Evolutionary conservation across 2,888 invertebrate genomes (phyloP).

Genomic region (Ypsolopha scabrella): DNA sequence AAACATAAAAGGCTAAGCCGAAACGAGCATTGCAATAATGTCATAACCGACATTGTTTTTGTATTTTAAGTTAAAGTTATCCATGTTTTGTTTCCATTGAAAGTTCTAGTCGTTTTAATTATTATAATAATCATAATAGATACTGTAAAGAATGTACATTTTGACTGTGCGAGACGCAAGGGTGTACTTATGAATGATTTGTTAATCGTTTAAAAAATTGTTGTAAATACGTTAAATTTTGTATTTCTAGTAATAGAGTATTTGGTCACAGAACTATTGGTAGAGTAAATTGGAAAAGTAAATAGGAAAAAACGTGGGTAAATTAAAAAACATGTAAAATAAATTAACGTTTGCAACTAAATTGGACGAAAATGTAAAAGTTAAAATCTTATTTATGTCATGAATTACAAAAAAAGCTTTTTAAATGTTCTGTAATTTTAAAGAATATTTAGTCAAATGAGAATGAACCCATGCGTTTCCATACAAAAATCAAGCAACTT

Average conservation of each 20-base stretch:
- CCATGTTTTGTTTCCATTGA: conserved; percentile 41
- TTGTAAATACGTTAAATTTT: conserved; percentile 72
- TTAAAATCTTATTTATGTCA: background rate
- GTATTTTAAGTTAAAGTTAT: conserved; percentile 20
- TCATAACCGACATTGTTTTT: background rate
- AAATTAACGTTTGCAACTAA: background rate
- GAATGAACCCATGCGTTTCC: conserved; percentile 53
- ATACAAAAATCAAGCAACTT: conserved; percentile 63
- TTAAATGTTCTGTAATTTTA: background rate
- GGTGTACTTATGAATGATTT: conserved; percentile 65
- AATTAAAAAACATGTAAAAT: conserved; percentile 1
- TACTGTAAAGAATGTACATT: conserved; percentile 57
- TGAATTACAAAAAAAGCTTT: background rate
- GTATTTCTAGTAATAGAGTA: conserved; percentile 67
- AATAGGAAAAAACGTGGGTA: conserved; percentile 23
- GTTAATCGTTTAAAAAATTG: conserved; percentile 58
- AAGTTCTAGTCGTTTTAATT: conserved; percentile 58
- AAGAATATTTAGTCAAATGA: background rate
- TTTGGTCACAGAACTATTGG: conserved; percentile 52
- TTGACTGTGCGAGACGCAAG: conserved; percentile 57
- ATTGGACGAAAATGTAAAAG: background rate
- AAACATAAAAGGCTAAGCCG: conserved; percentile 1
- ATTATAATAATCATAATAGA: conserved; percentile 13
- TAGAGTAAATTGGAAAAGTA: conserved; percentile 36
- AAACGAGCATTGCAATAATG: background rate